Conservation (phyloP, 2,888 invertebrate genomes). For the Isotomurus palustris region DNA sequence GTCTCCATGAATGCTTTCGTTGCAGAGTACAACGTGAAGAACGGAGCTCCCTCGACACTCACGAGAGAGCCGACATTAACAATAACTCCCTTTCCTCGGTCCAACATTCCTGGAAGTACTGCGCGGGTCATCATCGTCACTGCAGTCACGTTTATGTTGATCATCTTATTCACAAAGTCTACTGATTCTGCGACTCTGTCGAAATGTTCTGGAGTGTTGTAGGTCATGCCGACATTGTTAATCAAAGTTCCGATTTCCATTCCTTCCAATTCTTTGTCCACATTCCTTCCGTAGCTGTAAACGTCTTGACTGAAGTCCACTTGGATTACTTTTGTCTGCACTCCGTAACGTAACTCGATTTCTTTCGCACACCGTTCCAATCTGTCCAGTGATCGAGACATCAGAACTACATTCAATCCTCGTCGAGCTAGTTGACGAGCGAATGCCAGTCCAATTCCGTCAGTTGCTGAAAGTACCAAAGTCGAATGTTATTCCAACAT, state of each 20-base stretch:
- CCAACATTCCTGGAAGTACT: constrained; percentile 54
- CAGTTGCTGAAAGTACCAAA: constrained; percentile 82
- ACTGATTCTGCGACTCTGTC: constrained; percentile 50
- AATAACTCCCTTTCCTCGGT: constrained; percentile 52
- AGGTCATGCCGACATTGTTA: constrained; percentile 56
- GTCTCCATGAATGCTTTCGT: constrained; percentile 49
- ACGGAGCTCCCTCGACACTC: constrained; percentile 51
- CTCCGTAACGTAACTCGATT: constrained; percentile 58
- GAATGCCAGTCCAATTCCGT: constrained; percentile 85
- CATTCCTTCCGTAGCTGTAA: constrained; percentile 65
- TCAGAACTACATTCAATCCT: constrained; percentile 72
- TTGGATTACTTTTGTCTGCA: constrained; percentile 69
- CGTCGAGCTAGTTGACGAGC: constrained; percentile 71
- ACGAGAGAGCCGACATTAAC: constrained; percentile 54
- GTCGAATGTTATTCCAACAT: no score
- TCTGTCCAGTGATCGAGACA: constrained; percentile 72
- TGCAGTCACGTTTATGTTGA: constrained; percentile 51
- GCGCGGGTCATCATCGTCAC: constrained; percentile 54
- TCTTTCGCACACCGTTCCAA: constrained; percentile 65
- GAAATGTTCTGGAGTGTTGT: constrained; percentile 52
- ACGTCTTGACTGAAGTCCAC: constrained; percentile 73
- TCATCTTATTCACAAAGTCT: constrained; percentile 51
- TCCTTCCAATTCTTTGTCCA: constrained; percentile 61
- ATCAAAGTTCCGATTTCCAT: constrained; percentile 74
- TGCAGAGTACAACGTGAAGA: constrained; percentile 54